Base-by-base conservation (phyloP, 2,113 vertebrate species). In the Nanorana parkeri region DNA sequence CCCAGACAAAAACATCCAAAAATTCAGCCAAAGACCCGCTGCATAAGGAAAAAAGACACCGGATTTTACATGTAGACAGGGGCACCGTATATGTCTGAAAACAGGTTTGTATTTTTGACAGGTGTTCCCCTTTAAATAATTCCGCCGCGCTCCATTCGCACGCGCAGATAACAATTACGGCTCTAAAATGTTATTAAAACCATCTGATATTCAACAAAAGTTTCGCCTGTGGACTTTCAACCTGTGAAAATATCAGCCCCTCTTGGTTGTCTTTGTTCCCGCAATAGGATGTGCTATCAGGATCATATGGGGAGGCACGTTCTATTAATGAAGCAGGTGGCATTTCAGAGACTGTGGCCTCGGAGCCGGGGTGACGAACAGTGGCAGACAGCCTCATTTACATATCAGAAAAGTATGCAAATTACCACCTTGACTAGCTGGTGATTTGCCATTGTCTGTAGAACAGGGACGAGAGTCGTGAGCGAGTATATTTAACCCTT, bases 271-370 rank as follows among this genome's bases (percentile, higher is more conserved):
- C 61, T 64, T 65, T 55, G 77, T 66, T 78, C 24, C 20, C 20
- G 28, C 77, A 36, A 19, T 36, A 67, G 51, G 29, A 4, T 17
- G 77, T 15, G 19, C 77, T 24, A 32, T 58, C 66, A 36, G 54
- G 77, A 58, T 68, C 51, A 58, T 52, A 41, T 29, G 55, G 77
- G 17, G 21, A 32, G 52, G 65, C 66, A 7, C 21, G n/a, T 60
- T 23, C 51, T 20, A 16, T 60, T 79, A 79, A 79, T 79, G 77
- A 79, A 68, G 65, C 77, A 68, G 52, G 77, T 79, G 77, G 77
- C 77, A 79, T 79, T 79, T 79, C 77, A 60, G 52, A 68, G 66
- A 58, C 5, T 26, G 52, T 79, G 77, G 36, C 64, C 77, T 68
- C 51, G 4, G 77, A 15, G 41, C 66, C 41, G 54, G 66, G 77